A percentile compares a stretch with the other conserved stretches of the same genome.
Evolutionary conservation across 2,797 vertebrate genomes (phyloP).

Genomic region (Heliangelus exortis): DNA sequence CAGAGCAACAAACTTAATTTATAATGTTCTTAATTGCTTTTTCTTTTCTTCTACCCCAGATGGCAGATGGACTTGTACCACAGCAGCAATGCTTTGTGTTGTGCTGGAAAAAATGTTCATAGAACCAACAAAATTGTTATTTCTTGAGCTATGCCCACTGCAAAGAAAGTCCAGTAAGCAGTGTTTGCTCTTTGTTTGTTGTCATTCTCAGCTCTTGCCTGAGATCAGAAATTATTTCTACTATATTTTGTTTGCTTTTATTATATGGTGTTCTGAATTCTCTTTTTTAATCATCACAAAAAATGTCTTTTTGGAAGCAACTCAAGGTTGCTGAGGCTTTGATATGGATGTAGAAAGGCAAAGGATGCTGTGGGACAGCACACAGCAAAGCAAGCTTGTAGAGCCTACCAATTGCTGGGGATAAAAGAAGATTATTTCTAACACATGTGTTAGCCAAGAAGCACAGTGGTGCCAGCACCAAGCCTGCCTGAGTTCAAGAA

Average conservation of each 20-base stretch:
- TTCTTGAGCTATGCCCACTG: background rate
- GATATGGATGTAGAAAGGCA: background rate
- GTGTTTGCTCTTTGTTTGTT: slow-evolving; percentile 7
- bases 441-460: background rate
- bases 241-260: slow-evolving; percentile 21
- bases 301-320: background rate
- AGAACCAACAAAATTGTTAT: slow-evolving; percentile 20
- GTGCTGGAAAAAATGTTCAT: slow-evolving; percentile 17
- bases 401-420: background rate
- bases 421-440: background rate
- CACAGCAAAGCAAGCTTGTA: background rate
- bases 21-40: slow-evolving; percentile 59
- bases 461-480: too few relatives aligned
- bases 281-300: slow-evolving; percentile 18
- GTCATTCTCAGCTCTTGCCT: background rate
- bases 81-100: background rate
- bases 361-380: background rate
- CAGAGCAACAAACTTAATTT: slow-evolving; percentile 45
- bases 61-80: slow-evolving; percentile 33
- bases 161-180: slow-evolving; percentile 13
- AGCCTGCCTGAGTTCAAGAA: too few relatives aligned
- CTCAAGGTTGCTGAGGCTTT: background rate
- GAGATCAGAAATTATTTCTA: slow-evolving; percentile 23
- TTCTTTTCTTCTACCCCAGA: slow-evolving; percentile 41
- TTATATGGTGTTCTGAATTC: background rate